Conservation (phyloP, 2,888 invertebrate genomes). For the Sinelater perroti region DNA sequence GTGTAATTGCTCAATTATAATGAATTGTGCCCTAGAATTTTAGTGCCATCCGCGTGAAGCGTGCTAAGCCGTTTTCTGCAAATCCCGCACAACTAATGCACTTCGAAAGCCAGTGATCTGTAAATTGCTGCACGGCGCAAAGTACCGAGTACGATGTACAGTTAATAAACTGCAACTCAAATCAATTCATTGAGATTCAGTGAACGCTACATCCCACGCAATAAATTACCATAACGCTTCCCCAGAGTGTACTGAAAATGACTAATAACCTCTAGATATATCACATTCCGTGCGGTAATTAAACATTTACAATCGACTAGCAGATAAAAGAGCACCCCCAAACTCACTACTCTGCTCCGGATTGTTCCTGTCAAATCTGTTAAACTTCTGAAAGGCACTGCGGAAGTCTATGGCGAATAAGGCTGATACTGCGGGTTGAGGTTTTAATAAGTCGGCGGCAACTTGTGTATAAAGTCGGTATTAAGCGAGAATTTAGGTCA, state of each 20-base stretch:
- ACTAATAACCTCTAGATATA: slow-evolving; percentile 10
- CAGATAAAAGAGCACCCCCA: neutral
- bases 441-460: slow-evolving; percentile 15
- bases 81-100: neutral
- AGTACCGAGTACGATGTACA: slow-evolving; percentile 17
- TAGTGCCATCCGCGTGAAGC: slow-evolving; percentile 5
- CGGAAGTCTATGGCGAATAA: neutral
- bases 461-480: slow-evolving; percentile 14
- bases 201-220: slow-evolving; percentile 17
- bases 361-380: neutral
- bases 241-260: slow-evolving; percentile 14
- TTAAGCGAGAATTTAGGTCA: slow-evolving; percentile 21
- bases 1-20: slow-evolving; percentile 24
- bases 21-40: slow-evolving; percentile 12
- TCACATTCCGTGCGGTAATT: neutral
- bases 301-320: neutral
- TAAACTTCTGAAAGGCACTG: neutral
- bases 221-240: slow-evolving; percentile 21
- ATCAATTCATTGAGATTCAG: slow-evolving; percentile 25
- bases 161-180: slow-evolving; percentile 23
- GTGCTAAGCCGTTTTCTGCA: neutral
- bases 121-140: slow-evolving; percentile 14
- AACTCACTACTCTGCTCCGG: neutral
- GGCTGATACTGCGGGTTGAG: neutral
- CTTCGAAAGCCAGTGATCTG: slow-evolving; percentile 9